Conservation (phyloP, 2,888 invertebrate species). For the Calameuta filiformis region DNA sequence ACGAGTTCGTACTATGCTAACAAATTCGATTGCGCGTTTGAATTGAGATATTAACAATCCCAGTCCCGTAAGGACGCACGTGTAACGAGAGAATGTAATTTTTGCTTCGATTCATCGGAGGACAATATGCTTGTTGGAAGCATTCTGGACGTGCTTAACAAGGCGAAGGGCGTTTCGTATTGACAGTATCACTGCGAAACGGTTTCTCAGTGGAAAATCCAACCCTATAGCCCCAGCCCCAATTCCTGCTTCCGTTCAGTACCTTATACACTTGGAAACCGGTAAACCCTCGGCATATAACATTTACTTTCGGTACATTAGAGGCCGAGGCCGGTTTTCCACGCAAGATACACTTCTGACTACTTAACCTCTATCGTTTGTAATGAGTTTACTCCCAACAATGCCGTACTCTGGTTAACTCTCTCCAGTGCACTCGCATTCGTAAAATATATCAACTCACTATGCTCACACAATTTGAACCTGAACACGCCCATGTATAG, state of each 20-base stretch:
- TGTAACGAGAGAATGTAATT: not conserved
- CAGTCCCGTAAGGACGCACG: not conserved
- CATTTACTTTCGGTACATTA: constrained; percentile 11
- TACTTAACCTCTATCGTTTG: constrained; percentile 34
- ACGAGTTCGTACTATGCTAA: not conserved
- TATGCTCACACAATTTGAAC: not conserved
- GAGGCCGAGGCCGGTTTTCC: constrained; percentile 20
- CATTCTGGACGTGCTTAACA: not conserved
- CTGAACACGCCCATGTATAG: not conserved
- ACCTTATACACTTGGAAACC: not conserved
- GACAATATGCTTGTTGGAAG: not conserved
- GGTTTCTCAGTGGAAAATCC: not conserved
- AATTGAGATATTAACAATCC: not conserved
- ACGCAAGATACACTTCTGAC: constrained; percentile 31
- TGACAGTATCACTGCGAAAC: not conserved
- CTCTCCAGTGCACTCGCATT: constrained; percentile 9
- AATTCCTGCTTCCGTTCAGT: not conserved
- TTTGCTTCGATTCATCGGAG: not conserved
- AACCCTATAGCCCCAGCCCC: not conserved
- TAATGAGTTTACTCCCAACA: constrained; percentile 41
- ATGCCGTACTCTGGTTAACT: constrained; percentile 23
- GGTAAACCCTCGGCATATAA: not conserved
- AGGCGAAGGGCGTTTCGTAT: not conserved
- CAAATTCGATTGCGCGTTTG: not conserved
- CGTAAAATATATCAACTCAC: constrained; percentile 5